Percentiles rank a stretch among this genome's conserved stretches.
phyloP scores from a whole-genome alignment of 2,888 invertebrate species.

The Lathronympha strigana region DNA sequence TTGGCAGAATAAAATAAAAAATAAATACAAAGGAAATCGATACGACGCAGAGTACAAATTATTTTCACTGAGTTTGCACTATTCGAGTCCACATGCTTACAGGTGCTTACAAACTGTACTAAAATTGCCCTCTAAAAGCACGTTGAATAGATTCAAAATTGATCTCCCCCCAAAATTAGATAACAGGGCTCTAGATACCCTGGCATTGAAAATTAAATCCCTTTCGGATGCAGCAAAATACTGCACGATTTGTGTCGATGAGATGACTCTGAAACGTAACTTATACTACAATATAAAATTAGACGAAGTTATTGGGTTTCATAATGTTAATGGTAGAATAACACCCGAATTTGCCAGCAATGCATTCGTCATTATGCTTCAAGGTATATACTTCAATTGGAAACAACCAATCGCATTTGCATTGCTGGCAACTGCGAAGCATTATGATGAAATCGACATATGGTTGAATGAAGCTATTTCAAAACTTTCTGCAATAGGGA shows the following conservation, averaged over 20 bases:
- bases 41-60: too few species aligned
- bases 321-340: slow-evolving; percentile 48
- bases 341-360: slow-evolving; percentile 32
- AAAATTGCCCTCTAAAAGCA: too few species aligned
- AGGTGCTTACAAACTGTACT: too few species aligned
- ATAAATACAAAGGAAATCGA: too few species aligned
- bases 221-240: slow-evolving; percentile 44
- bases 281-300: slow-evolving; percentile 46
- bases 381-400: slow-evolving; percentile 47
- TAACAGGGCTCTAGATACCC: too few species aligned
- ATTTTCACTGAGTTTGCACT: too few species aligned
- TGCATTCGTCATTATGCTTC: slow-evolving; percentile 46
- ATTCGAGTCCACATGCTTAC: too few species aligned
- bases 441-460: slow-evolving; percentile 44
- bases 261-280: slow-evolving; percentile 48
- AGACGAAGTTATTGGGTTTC: slow-evolving; percentile 48
- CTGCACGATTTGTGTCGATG: slow-evolving; percentile 48
- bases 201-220: slow-evolving; percentile 42
- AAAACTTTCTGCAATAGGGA: slow-evolving; percentile 45
- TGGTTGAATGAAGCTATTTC: slow-evolving; percentile 48
- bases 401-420: slow-evolving; percentile 49
- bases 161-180: too few species aligned
- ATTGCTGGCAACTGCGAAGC: slow-evolving; percentile 43
- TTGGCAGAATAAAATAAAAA: too few species aligned
- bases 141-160: too few species aligned